Evolutionary conservation across 2,888 invertebrate species (phyloP), one percentile per base, ranked within the genome.

Genomic region (Notodonta ziczac): DNA sequence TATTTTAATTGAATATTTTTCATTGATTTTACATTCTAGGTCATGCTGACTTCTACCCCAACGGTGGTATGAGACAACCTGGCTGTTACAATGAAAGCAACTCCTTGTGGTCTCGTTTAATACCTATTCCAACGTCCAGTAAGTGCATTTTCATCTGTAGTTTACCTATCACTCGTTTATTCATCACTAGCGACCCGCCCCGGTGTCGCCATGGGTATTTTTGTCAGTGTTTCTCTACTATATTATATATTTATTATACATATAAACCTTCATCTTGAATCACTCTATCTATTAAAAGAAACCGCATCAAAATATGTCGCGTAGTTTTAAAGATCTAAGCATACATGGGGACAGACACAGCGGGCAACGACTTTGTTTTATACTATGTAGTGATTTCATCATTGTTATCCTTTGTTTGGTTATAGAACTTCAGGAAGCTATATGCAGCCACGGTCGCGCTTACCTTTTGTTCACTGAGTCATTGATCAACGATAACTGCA

Each of bases 41-140:
- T 56, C 90, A 96, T 69, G 94, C 95, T 3, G 96, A 96, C 78
- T 96, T 96, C 77, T 96, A 96, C 81, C 95, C 96, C 0, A 96
- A 96, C 65, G 96, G 96, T 0, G 96, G 96, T 0, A 91, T 94
- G 86, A 88, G 88, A 56, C 96, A 96, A 76, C 96, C 96, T 0
- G 96, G 96, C 0, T 96, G 96, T 73, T 57, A 69, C 7, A 88
- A 85, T 52, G 67, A 73, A 4, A 81, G 82, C 2, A 80, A 74
- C 10, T 87, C 91, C 0, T 68, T 90, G 2, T 86, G 87, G 78
- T 81, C 89, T 0, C 77, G 82, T 14, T 69, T 89, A 9, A 55
- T 90, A 13, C 87, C 87, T 0, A 74, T 87, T 57, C 85, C 90
- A 1, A 79, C 83, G 62, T 62, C 74, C n/a, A 84, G 94, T 94